A percentile compares a stretch with the other conserved stretches of the same genome.
Evolutionary conservation across 2,113 vertebrate species (phyloP).

Genomic region (Petrocephalus zakoni): DNA sequence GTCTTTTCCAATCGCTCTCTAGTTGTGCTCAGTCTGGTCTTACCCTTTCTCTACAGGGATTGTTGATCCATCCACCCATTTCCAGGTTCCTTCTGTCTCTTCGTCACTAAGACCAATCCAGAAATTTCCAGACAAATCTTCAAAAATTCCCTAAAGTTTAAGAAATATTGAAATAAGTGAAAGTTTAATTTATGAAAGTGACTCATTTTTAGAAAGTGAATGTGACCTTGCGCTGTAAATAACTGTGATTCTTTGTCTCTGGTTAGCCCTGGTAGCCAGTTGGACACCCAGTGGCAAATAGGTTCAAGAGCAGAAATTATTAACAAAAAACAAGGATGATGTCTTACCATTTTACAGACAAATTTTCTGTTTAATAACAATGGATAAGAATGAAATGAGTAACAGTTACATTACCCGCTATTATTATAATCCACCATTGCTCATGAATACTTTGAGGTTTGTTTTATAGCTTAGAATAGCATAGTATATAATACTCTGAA

Average conservation of each 20-base stretch:
- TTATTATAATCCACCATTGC: too few species aligned
- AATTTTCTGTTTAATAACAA: too few species aligned
- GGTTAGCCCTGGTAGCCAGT: neutral
- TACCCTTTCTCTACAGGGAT: neutral
- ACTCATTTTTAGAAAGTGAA: neutral
- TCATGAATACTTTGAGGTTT: too few species aligned
- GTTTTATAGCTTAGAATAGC: too few species aligned
- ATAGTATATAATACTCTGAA: too few species aligned
- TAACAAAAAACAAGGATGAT: neutral
- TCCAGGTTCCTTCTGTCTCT: neutral
- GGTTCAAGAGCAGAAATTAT: neutral
- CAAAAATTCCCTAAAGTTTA: neutral
- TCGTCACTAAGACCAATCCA: neutral
- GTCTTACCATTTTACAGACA: too few species aligned
- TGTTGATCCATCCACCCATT: neutral
- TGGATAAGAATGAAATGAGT: neutral
- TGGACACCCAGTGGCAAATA: neutral
- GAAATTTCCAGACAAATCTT: neutral
- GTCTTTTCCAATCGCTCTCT: neutral
- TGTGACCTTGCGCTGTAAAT: neutral
- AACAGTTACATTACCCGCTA: neutral
- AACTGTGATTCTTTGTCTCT: neutral
- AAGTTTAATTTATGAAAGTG: neutral
- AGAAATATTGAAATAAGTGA: neutral
- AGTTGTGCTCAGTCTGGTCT: neutral